These are phyloP conservation scores for Myioborus miniatus DNA, from an alignment of 2,797 vertebrate genomes.

Conservation along the genomic window DNA sequence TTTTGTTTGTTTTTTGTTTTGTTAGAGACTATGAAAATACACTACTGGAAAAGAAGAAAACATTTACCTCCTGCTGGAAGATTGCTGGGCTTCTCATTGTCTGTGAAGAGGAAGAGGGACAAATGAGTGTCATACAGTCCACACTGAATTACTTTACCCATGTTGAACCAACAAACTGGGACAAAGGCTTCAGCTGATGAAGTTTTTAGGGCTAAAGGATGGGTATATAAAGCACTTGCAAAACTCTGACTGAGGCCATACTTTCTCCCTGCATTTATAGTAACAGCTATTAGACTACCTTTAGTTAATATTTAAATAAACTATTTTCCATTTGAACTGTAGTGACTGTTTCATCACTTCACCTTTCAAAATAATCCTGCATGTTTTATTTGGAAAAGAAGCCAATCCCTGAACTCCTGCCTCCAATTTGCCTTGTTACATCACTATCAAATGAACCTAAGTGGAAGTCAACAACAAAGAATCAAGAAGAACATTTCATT, in stretches of 20 bases:
- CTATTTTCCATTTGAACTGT: background rate
- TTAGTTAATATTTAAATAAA: background rate
- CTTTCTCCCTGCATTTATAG: background rate
- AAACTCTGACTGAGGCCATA: background rate
- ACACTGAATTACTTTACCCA: background rate
- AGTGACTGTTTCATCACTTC: background rate
- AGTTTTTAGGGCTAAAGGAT: background rate
- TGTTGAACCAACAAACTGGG: background rate
- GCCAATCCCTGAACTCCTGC: background rate
- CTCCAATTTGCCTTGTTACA: accelerated
- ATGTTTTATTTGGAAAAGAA: background rate
- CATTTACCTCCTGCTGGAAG: background rate
- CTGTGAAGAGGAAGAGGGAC: slow-evolving; percentile 13
- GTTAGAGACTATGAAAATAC: background rate
- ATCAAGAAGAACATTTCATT: background rate
- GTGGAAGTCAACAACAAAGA: background rate
- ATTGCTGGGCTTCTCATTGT: slow-evolving; percentile 35
- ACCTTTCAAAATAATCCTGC: background rate
- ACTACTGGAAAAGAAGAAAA: background rate
- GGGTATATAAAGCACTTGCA: background rate
- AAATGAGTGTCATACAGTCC: background rate
- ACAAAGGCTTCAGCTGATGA: background rate
- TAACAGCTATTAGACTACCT: background rate
- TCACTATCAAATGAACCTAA: background rate
- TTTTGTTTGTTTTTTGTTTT: background rate